Base-by-base conservation (phyloP, 30 jellyfish, hydroid and myxozoan genomes). In the Turritopsis rubra region DNA sequence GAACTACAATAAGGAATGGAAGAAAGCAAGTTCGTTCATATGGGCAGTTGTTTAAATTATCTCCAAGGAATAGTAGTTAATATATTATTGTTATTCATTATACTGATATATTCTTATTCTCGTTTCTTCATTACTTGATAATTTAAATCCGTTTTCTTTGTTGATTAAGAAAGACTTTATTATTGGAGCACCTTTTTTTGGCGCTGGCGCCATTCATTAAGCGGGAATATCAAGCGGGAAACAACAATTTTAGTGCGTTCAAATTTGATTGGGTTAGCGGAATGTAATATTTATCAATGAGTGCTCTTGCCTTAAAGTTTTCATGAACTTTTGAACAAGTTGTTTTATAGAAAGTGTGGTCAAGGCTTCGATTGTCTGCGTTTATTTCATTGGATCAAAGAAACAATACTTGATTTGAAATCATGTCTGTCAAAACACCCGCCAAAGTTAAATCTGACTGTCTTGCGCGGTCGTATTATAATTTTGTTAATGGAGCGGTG, bases 391-490 rank as follows among this genome's bases (percentile, higher is more conserved):
- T 77, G 66, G 85, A 28, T n/a, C 72, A 13, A 52, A 27, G 30
- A 77, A 77, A 77, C 72, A 77, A 26, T 77, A n/a, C 17, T 29
- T 3, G 77, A 52, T 28, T 77, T 77, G 72, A 24, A 29, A 29
- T 28, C 23, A 25, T 77, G 77, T 52, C 85, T 21, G 72, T 77
- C 85, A 60, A 77, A 77, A 77, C 85, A 77, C 85, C 85, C 85
- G 85, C 85, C 85, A 77, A 77, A 77, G 41, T 77, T 26, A 26
- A 77, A 77, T 28, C 85, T 1, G 60, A 41, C 60, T 41, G 60
- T 41, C 5, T 41, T 41, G 60, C 60, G 60, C 60, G 60, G 60
- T 41, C 13, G 60, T 41, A 41, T 41, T 41, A 41, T 41, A 41
- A 41, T 41, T 41, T 41, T n/a, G 60, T 5, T 41, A 41, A 41